phyloP scores from a whole-genome alignment of 2,113 vertebrate species.

The Nyctibius bracteatus region DNA sequence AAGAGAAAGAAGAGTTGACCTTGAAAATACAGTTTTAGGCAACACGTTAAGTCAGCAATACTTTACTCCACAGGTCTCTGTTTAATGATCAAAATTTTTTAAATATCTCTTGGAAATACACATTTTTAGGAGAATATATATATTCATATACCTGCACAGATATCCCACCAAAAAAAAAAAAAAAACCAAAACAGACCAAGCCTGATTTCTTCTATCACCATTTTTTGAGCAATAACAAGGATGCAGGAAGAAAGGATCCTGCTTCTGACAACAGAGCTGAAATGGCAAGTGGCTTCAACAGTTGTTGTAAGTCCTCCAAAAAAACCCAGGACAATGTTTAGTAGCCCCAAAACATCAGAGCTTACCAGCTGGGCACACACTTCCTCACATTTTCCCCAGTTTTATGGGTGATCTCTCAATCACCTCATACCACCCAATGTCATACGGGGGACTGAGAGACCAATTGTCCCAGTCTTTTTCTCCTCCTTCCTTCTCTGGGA shows the following conservation, averaged over 20 bases:
- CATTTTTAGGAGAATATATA: not conserved
- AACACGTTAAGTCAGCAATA: not conserved
- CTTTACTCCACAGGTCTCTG: not conserved
- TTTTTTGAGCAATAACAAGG: not conserved
- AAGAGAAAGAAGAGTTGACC: not conserved
- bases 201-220: not conserved
- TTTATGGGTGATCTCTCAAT: not conserved
- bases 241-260: not conserved
- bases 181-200: not conserved
- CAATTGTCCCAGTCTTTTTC: not conserved
- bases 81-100: not conserved
- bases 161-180: not conserved
- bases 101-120: not conserved
- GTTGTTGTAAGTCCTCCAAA: not conserved
- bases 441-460: not conserved
- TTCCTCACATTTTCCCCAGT: not conserved
- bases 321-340: not conserved
- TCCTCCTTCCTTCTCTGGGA: not conserved
- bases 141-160: not conserved
- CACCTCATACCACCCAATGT: not conserved
- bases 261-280: not conserved
- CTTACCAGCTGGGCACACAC: not conserved
- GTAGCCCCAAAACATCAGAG: not conserved
- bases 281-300: not conserved
- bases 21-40: not conserved